Percentiles rank a stretch among this genome's conserved stretches.
Evolutionary conservation across 2,113 vertebrate genomes (phyloP).

Genomic region (Microtus richardsoni): DNA sequence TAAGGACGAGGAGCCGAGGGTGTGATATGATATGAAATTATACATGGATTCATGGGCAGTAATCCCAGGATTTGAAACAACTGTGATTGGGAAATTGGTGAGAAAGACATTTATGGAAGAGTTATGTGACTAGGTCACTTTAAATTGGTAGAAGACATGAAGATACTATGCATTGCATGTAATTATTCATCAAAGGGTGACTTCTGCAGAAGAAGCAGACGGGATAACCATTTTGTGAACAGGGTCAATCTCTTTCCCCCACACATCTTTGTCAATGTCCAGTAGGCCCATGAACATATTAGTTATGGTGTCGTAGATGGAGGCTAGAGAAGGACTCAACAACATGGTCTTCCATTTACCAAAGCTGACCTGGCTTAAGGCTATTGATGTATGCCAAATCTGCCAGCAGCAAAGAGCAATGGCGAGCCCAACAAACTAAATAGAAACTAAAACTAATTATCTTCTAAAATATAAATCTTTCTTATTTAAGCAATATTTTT

Average conservation of each 20-base stretch:
- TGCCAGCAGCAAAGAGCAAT: background rate
- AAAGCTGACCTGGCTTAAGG: background rate
- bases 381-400: background rate
- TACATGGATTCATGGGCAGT: background rate
- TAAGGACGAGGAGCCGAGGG: background rate
- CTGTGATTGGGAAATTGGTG: background rate
- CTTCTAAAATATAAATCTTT: background rate
- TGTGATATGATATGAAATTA: background rate
- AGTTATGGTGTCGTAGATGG: too few species aligned
- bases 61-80: background rate
- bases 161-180: background rate
- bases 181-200: background rate
- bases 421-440: background rate
- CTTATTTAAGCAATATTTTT: background rate
- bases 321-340: background rate
- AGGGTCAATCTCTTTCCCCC: background rate
- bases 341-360: background rate
- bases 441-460: background rate
- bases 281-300: background rate
- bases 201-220: background rate
- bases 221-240: background rate
- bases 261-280: too few species aligned
- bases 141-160: background rate
- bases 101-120: background rate
- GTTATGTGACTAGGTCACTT: background rate